phyloP scores from a whole-genome alignment of 2,113 vertebrate genomes.

The Esox niger region DNA sequence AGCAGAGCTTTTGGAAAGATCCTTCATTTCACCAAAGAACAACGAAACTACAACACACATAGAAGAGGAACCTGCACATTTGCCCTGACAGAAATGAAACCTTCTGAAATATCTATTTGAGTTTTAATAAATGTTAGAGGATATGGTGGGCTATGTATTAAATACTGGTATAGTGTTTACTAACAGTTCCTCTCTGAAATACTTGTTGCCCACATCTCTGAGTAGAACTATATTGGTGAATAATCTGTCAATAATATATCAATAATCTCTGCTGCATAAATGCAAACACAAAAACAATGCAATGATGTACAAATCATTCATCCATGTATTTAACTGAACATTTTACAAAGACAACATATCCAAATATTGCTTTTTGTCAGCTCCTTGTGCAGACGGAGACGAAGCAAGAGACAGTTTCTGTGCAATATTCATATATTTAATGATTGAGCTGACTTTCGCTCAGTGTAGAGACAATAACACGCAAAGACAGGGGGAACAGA shows the following conservation, averaged over 20 bases:
- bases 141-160: not conserved
- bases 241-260: not conserved
- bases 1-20: constrained; percentile 41
- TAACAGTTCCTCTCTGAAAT: not conserved
- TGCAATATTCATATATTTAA: no score
- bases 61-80: constrained; percentile 19
- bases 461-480: no score
- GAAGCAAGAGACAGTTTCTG: no score
- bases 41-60: constrained; percentile 46
- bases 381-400: no score
- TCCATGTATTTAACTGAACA: no score
- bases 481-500: no score
- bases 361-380: no score
- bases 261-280: not conserved
- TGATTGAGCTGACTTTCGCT: no score
- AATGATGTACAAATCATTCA: no score
- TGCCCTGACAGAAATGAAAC: constrained; percentile 15
- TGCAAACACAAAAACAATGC: no score
- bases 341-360: no score
- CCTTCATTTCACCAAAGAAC: constrained; percentile 43
- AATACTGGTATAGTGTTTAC: not conserved
- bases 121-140: not conserved
- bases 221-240: not conserved
- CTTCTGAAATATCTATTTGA: not conserved
- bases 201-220: not conserved